These are phyloP conservation scores for Triplophysa yarkandensis DNA, from an alignment of 2,797 vertebrate genomes.

Conservation along the genomic window DNA sequence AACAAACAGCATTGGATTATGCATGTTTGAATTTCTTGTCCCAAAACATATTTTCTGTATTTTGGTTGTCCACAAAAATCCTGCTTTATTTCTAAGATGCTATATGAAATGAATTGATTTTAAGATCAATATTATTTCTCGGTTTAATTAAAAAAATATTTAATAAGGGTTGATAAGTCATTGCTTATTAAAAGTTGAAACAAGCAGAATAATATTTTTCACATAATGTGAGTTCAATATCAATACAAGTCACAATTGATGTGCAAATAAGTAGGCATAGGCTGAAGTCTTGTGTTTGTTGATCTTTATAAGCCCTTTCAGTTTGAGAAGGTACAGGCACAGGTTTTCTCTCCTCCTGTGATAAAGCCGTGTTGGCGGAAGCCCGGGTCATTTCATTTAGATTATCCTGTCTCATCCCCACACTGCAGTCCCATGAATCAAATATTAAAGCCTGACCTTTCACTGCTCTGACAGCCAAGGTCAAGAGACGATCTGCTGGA, in stretches of 20 bases:
- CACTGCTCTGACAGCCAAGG: slow-evolving; percentile 73
- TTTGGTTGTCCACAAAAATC: no score
- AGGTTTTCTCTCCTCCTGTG: slow-evolving; percentile 10
- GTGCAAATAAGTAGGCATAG: neutral
- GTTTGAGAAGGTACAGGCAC: neutral
- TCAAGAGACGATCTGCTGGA: slow-evolving; percentile 63
- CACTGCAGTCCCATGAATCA: slow-evolving; percentile 68
- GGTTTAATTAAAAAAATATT: no score
- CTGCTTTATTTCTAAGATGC: no score
- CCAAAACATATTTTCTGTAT: no score
- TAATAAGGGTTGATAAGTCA: no score
- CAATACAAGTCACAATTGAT: neutral
- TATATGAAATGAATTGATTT: no score
- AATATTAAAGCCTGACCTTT: slow-evolving; percentile 73
- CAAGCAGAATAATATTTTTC: neutral
- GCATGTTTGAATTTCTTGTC: no score
- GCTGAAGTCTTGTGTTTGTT: neutral
- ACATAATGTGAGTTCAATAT: neutral
- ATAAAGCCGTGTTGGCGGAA: slow-evolving; percentile 38
- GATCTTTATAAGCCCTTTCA: neutral
- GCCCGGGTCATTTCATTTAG: slow-evolving; percentile 48
- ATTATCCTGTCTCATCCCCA: slow-evolving; percentile 43
- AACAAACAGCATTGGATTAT: no score
- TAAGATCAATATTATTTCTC: no score
- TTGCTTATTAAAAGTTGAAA: no score